These are phyloP conservation scores for Saturnia pavonia DNA, from an alignment of 2,888 invertebrate genomes.

Conservation along the genomic window DNA sequence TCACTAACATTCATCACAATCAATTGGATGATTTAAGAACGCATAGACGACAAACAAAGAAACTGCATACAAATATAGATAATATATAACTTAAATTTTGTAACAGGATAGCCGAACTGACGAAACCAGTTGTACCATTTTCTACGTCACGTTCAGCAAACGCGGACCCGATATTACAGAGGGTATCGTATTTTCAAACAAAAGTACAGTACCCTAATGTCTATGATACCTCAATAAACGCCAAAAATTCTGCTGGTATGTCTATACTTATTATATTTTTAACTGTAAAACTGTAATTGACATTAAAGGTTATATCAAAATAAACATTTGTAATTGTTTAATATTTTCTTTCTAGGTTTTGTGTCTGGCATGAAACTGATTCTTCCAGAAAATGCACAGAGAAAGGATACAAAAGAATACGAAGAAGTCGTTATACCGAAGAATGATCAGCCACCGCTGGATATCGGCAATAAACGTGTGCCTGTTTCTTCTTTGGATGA, in stretches of 20 bases:
- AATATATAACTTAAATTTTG: constrained; percentile 2
- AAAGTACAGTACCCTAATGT: constrained; percentile 91
- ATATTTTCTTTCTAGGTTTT: constrained; percentile 77
- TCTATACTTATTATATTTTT: not conserved
- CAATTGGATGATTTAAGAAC: too few species aligned
- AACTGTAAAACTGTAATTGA: not conserved
- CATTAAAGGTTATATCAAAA: not conserved
- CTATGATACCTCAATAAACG: constrained; percentile 89
- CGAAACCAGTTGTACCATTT: constrained; percentile 75
- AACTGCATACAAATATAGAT: too few species aligned
- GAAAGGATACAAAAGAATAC: constrained; percentile 87
- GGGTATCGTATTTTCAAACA: constrained; percentile 71
- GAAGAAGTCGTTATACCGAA: constrained; percentile 94
- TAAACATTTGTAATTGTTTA: not conserved
- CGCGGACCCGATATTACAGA: constrained; percentile 60
- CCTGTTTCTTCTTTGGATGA: constrained; percentile 84
- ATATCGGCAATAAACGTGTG: constrained; percentile 84
- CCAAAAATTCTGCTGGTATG: constrained; percentile 84
- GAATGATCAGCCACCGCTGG: constrained; percentile 80
- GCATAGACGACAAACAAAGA: too few species aligned
- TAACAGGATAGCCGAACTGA: constrained; percentile 67
- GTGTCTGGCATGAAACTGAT: constrained; percentile 89
- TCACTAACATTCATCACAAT: too few species aligned
- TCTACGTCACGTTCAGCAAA: constrained; percentile 65
- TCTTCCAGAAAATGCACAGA: constrained; percentile 89